A percentile compares a stretch with the other conserved stretches of the same genome.
Evolutionary conservation across 2,113 vertebrate genomes (phyloP).

Genomic region (Centropus bengalensis): DNA sequence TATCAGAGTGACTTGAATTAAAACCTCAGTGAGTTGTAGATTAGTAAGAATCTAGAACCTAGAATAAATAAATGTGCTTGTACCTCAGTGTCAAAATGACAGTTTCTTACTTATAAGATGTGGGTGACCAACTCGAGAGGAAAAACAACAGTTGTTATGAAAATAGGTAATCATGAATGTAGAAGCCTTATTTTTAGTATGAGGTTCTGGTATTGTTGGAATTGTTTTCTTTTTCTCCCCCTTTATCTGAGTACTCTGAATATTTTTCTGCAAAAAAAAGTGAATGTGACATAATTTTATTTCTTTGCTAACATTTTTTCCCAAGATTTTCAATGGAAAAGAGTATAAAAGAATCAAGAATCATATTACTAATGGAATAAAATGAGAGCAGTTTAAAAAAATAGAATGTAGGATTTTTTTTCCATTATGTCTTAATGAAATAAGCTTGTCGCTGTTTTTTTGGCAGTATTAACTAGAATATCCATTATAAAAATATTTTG

Average conservation of each 20-base stretch:
- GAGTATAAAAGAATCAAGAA: neutral
- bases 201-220: neutral
- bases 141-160: neutral
- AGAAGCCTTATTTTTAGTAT: neutral
- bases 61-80: neutral
- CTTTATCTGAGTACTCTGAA: neutral
- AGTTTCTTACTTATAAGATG: neutral
- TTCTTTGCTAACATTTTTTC: neutral
- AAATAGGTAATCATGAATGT: neutral
- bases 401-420: neutral
- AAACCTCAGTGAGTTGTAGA: neutral
- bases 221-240: neutral
- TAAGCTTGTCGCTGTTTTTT: neutral
- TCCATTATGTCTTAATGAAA: neutral
- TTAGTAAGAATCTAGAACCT: neutral
- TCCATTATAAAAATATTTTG: neutral
- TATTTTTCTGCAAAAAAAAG: neutral
- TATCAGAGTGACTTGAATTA: neutral
- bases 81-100: neutral
- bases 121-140: neutral
- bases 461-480: neutral
- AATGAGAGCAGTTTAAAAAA: neutral
- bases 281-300: neutral
- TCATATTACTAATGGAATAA: neutral
- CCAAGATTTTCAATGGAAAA: neutral